phyloP scores from a whole-genome alignment of 2,888 invertebrate species.

The Eilema griseolum region DNA sequence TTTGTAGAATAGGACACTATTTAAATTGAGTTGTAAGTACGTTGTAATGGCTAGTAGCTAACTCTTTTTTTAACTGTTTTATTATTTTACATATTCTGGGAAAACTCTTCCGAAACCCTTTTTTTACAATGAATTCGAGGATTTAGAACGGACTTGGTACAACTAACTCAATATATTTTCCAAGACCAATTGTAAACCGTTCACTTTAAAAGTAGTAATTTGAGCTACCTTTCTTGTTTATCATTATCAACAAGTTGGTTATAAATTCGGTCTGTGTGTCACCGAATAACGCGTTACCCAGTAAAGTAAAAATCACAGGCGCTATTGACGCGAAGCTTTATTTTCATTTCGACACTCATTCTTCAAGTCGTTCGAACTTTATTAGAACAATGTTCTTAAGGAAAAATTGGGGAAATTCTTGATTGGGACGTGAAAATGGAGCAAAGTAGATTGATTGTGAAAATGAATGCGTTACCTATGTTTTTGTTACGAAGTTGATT shows the following conservation, averaged over 20 bases:
- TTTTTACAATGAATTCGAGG: no score
- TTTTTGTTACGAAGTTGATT: neutral
- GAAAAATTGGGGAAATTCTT: constrained; percentile 19
- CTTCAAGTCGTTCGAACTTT: constrained; percentile 25
- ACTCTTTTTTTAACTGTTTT: no score
- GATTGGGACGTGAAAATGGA: constrained; percentile 19
- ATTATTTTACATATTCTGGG: no score
- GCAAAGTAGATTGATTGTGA: constrained; percentile 13
- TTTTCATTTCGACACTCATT: constrained; percentile 53
- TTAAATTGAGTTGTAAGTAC: no score
- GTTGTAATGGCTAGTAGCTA: no score
- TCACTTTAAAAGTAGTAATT: neutral
- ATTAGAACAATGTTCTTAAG: constrained; percentile 25
- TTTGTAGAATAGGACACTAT: no score
- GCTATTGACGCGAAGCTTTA: constrained; percentile 53
- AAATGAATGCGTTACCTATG: neutral
- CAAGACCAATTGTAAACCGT: neutral
- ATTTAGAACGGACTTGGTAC: no score
- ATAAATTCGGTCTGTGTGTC: constrained; percentile 22
- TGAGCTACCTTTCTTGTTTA: neutral
- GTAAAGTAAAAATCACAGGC: constrained; percentile 45
- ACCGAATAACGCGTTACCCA: constrained; percentile 27
- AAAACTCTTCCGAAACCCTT: no score
- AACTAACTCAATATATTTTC: no score
- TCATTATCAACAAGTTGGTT: neutral